Evolutionary conservation across 2,113 vertebrate species (phyloP).

Genomic region (Oriolus oriolus): DNA sequence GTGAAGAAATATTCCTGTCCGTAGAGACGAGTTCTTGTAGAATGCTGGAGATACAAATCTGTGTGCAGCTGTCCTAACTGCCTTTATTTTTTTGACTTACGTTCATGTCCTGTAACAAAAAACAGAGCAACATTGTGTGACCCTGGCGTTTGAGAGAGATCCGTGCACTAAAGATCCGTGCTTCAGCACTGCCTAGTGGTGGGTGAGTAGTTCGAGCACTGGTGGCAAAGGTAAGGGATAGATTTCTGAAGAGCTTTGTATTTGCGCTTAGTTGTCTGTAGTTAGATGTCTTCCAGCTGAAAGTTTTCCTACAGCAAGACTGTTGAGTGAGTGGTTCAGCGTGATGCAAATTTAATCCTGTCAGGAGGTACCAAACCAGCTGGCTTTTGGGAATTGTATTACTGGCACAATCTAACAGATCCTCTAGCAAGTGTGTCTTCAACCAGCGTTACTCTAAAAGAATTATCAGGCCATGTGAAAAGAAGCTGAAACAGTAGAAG

Average conservation of each 20-base stretch:
- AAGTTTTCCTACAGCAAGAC: background rate
- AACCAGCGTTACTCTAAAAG: background rate
- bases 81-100: background rate
- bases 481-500: background rate
- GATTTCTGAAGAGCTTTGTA: background rate
- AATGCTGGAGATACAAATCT: background rate
- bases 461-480: background rate
- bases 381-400: background rate
- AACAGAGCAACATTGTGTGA: rapidly evolving
- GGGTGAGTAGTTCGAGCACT: background rate
- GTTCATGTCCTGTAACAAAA: background rate
- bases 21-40: background rate
- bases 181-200: background rate
- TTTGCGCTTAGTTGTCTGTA: background rate
- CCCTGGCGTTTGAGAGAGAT: background rate
- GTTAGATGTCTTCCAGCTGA: background rate
- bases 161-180: rapidly evolving
- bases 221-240: background rate
- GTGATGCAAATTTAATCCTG: background rate
- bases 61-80: background rate
- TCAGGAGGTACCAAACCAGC: background rate
- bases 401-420: background rate
- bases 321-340: background rate
- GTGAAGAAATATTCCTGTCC: background rate
- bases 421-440: background rate